Base-by-base conservation (phyloP, 37 sponge, comb jelly and placozoan genomes). In the Chondrilla cf. caribensis region DNA sequence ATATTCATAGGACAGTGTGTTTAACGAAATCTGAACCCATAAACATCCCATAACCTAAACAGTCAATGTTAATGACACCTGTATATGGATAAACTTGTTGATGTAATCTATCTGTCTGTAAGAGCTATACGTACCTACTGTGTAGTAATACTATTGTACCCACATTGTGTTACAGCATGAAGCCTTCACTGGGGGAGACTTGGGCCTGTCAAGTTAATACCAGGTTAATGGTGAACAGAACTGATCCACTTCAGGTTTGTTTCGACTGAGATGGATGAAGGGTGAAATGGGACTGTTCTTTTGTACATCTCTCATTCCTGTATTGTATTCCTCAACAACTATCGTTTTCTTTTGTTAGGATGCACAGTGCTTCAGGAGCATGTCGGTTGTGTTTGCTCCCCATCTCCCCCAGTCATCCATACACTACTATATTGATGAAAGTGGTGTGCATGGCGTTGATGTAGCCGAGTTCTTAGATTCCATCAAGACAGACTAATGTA, bases 111-210 rank as follows among this genome's bases (percentile, higher is more conserved):
- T n/a, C n/a, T n/a, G n/a, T n/a, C n/a, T n/a, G n/a, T n/a, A n/a
- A n/a, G n/a, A n/a, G n/a, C n/a, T n/a, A n/a, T n/a, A n/a, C n/a
- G n/a, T n/a, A n/a, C n/a, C n/a, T n/a, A n/a, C n/a, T n/a, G n/a
- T n/a, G n/a, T n/a, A n/a, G n/a, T n/a, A n/a, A n/a, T n/a, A n/a
- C n/a, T n/a, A n/a, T n/a, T n/a, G n/a, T n/a, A n/a, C n/a, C n/a
- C n/a, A 62, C 15, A 62, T 62, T 62, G 6, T 29, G 6, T 28
- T 62, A 29, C 64, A 62, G 29, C 64, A 29, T 62, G 60, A 71
- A 28, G 67, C 95, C 95, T 18, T 81, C 93, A 15, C 81, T 95
- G 36, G 96, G 96, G 11, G 68, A 90, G 22, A 81, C 94, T 0
- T 95, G 96, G 96, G 79, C 94, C 17, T 71, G 87, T 58, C 44